phyloP scores from a whole-genome alignment of 2,888 invertebrate genomes.

The Leucoma salicis region DNA sequence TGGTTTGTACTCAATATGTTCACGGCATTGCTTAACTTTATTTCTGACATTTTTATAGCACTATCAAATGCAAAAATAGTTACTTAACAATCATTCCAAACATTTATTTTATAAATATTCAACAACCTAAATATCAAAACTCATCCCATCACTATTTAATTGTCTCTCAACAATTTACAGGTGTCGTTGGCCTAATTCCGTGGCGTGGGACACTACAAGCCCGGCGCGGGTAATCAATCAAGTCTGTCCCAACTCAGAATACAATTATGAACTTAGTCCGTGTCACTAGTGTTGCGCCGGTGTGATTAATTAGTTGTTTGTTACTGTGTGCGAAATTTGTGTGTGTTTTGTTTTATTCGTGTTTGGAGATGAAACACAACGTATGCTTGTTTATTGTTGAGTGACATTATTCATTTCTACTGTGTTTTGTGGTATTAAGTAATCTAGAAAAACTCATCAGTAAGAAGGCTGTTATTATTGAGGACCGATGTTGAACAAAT shows the following conservation, averaged over 20 bases:
- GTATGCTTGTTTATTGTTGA: background rate
- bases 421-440: too few relatives aligned
- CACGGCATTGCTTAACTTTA: too few relatives aligned
- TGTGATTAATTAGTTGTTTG: constrained; percentile 67
- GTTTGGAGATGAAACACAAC: background rate
- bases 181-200: constrained; percentile 53
- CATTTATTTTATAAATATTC: constrained; percentile 9
- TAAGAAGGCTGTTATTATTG: too few relatives aligned
- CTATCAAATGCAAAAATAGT: too few relatives aligned
- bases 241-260: constrained; percentile 74
- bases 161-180: constrained; percentile 43
- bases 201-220: constrained; percentile 44
- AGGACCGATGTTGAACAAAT: too few relatives aligned
- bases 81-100: too few relatives aligned
- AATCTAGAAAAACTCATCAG: too few relatives aligned
- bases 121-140: constrained; percentile 16
- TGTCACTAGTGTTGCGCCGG: constrained; percentile 65
- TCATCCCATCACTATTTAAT: constrained; percentile 30
- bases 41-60: too few relatives aligned
- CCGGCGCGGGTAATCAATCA: constrained; percentile 70
- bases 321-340: constrained; percentile 21
- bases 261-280: constrained; percentile 78
- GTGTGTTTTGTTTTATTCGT: constrained; percentile 8
- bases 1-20: too few relatives aligned
- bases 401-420: background rate